Percentiles rank a stretch among this genome's conserved stretches.
Conservation (phyloP, 1,140 invertebrate genomes). For the Drosophila micromelanica region DNA sequence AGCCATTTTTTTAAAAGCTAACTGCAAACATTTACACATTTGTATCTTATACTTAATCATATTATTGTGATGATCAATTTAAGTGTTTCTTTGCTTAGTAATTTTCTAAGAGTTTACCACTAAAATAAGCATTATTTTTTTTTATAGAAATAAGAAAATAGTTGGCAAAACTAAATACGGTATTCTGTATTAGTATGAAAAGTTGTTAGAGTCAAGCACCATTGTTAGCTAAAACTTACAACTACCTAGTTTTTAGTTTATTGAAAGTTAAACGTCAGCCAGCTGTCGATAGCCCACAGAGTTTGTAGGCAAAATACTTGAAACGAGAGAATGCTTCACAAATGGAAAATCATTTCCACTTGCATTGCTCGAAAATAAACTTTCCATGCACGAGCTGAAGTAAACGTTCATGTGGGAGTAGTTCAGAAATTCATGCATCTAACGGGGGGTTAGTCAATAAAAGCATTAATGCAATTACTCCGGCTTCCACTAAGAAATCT, state of each 20-base stretch:
- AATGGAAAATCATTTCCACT: conserved; percentile 24
- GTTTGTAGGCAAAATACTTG: conserved; percentile 6
- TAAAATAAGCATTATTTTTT: too few species aligned
- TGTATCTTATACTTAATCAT: too few species aligned
- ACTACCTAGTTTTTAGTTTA: neutral
- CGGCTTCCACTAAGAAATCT: neutral
- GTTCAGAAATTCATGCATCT: neutral
- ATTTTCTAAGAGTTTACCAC: too few species aligned
- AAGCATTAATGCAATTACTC: conserved; percentile 40
- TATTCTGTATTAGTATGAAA: too few species aligned
- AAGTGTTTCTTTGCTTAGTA: too few species aligned
- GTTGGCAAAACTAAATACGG: too few species aligned
- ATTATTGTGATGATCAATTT: too few species aligned
- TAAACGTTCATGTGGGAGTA: conserved; percentile 16
- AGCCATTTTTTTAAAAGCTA: too few species aligned
- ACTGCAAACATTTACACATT: too few species aligned
- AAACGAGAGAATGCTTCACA: neutral
- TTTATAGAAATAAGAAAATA: too few species aligned
- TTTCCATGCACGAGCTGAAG: conserved; percentile 7
- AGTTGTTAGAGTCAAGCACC: neutral
- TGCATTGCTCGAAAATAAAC: conserved; percentile 19
- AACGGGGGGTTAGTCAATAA: conserved; percentile 13
- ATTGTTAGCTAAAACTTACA: conserved; percentile 5
- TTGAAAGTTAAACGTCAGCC: neutral
- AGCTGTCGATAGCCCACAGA: neutral